phyloP scores from a whole-genome alignment of 2,888 invertebrate species.

The Trissonchulus sp. region DNA sequence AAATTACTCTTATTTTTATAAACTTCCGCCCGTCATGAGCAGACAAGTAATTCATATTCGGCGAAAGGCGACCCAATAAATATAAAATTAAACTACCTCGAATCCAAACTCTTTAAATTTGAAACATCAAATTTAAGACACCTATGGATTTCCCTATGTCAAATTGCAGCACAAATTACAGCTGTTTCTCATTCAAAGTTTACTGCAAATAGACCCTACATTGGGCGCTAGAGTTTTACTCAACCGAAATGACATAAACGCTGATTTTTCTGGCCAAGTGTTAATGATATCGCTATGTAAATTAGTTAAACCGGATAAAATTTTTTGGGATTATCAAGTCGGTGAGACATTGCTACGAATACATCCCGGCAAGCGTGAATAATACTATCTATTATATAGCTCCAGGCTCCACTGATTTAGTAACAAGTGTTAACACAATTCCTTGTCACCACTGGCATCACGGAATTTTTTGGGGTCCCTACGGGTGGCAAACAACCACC shows the following conservation, averaged over 20 bases:
- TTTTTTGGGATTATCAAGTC: constrained; percentile 25
- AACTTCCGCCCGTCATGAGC: too few relatives aligned
- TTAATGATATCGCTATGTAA: constrained; percentile 23
- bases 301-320: not conserved
- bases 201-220: constrained; percentile 23
- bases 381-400: not conserved
- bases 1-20: not conserved
- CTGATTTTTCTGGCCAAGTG: constrained; percentile 23
- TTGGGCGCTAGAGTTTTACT: constrained; percentile 20
- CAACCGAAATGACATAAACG: constrained; percentile 17
- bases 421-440: not conserved
- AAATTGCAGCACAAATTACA: not conserved
- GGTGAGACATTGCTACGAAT: constrained; percentile 25
- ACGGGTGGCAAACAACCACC: not conserved
- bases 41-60: not conserved
- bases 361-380: not conserved
- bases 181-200: constrained; percentile 2
- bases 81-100: not conserved
- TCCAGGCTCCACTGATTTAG: not conserved
- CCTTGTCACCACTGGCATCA: not conserved
- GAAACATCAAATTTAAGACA: not conserved
- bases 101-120: not conserved
- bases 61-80: not conserved
- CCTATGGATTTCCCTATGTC: not conserved
- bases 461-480: not conserved